These are phyloP conservation scores for Phylloscopus collybita DNA, from an alignment of 2,797 vertebrate species.

Conservation along the genomic window DNA sequence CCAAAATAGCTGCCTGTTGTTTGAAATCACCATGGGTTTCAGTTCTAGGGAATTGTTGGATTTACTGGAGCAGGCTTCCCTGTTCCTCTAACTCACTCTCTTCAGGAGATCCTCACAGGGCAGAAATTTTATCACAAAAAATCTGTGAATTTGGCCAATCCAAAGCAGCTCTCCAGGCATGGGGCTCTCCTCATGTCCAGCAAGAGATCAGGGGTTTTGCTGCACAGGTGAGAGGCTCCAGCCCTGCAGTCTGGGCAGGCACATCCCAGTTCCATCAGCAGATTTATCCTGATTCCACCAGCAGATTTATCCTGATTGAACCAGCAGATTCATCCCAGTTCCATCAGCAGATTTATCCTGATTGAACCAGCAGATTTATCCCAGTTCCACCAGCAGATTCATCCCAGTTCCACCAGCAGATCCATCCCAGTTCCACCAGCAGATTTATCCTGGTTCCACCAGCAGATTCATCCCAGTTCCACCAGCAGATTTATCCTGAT, in stretches of 20 bases:
- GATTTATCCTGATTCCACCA: neutral
- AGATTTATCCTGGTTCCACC: fast-evolving
- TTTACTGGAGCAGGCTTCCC: neutral
- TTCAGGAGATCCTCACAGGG: neutral
- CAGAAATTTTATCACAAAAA: neutral
- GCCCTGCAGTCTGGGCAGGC: neutral
- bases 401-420: neutral
- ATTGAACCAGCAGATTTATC: neutral
- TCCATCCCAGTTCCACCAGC: neutral
- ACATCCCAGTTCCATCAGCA: neutral
- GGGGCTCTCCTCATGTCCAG: neutral
- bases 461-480: neutral
- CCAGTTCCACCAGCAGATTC: neutral
- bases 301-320: too few species aligned
- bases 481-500: fast-evolving
- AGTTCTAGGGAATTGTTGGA: neutral
- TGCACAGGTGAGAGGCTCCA: neutral
- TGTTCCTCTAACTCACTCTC: neutral
- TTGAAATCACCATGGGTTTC: neutral
- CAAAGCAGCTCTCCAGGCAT: neutral
- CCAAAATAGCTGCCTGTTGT: neutral
- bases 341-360: neutral
- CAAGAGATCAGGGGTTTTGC: neutral
- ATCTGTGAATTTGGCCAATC: neutral
- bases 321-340: neutral